Base-by-base conservation (phyloP, 2,113 vertebrate species). In the Callionymus lyra region DNA sequence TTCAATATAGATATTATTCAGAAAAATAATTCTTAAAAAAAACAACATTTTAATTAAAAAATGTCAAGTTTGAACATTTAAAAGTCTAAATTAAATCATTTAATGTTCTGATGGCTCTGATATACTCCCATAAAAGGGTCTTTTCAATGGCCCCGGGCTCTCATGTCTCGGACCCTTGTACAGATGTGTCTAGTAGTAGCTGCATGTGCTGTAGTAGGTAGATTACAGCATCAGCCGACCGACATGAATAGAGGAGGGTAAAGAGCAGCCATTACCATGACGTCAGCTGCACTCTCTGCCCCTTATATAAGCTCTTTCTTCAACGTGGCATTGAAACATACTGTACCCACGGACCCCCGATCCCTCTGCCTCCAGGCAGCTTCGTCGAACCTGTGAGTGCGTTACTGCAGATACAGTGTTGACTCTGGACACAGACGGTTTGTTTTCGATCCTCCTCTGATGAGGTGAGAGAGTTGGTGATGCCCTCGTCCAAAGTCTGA, bases 291-390 rank as follows among this genome's bases (percentile, higher is more conserved):
- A 68, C 64, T 35, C 48, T n/a, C 6, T 41, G 51, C 31, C 44
- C n/a, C 74, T 78, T 76, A 73, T 64, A 46, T 76, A 74, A 80
- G 59, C 44, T 43, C 46, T 39, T 47, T 55, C 60, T 65, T 63
- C 54, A 68, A 56, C 49, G 16, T 45, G 38, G 50, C 36, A 40
- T 60, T 34, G 41, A 57, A 49, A 63, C 69, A 59, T 46, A 60
- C 51, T 54, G 47, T 57, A 41, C 56, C 44, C 44, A 48, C 11
- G 41, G 12, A 39, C 44, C 21, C 21, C 21, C 21, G 4, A 27
- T 27, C 59, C 68, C 59, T 42, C 10, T 18, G 63, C 72, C 50
- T 50, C 52, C 32, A 31, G 50, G 60, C 54, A 43, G 52, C 56
- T 69, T 67, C 63, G 58, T 66, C 32, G 12, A 21, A 9, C 44